Evolutionary conservation across 2,888 invertebrate genomes (phyloP).

Genomic region (Mycogona germanica): DNA sequence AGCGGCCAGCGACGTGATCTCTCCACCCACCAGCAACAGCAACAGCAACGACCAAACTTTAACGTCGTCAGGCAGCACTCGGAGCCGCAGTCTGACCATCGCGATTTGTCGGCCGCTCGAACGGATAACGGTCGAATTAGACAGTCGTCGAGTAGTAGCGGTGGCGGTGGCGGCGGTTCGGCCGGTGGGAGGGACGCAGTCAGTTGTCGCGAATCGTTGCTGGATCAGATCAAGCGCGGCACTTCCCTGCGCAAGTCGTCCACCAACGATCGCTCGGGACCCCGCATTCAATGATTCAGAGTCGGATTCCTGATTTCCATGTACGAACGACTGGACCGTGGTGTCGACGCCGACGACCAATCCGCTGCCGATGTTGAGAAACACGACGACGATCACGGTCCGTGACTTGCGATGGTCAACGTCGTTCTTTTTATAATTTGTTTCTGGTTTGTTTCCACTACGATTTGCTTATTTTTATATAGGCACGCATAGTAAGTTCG

Average conservation of each 20-base stretch:
- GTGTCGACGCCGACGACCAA: too few relatives aligned
- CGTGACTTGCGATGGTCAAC: too few relatives aligned
- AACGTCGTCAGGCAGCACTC: too few relatives aligned
- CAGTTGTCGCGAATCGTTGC: conserved; percentile 70
- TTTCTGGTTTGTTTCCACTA: too few relatives aligned
- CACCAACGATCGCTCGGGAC: conserved; percentile 74
- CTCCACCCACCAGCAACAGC: conserved; percentile 15
- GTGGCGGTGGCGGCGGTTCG: too few relatives aligned
- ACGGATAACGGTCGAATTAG: too few relatives aligned
- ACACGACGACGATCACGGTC: too few relatives aligned
- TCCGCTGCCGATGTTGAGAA: too few relatives aligned
- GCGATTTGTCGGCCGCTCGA: conserved; percentile 50
- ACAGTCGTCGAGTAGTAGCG: not conserved
- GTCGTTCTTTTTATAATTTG: too few relatives aligned
- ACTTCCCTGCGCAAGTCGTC: conserved; percentile 67
- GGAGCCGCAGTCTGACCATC: conserved; percentile 39
- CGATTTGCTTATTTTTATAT: too few relatives aligned
- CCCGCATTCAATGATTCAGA: conserved; percentile 40
- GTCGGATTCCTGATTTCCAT: conserved; percentile 19
- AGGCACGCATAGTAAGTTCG: too few relatives aligned
- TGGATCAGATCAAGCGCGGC: conserved; percentile 86
- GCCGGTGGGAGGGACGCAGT: too few relatives aligned
- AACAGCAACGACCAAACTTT: conserved; percentile 1
- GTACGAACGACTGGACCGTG: conserved; percentile 16
- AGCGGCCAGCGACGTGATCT: conserved; percentile 15